Evolutionary conservation across 2,113 vertebrate genomes (phyloP), one percentile per base, ranked within the genome.

Genomic region (Scomber scombrus): DNA sequence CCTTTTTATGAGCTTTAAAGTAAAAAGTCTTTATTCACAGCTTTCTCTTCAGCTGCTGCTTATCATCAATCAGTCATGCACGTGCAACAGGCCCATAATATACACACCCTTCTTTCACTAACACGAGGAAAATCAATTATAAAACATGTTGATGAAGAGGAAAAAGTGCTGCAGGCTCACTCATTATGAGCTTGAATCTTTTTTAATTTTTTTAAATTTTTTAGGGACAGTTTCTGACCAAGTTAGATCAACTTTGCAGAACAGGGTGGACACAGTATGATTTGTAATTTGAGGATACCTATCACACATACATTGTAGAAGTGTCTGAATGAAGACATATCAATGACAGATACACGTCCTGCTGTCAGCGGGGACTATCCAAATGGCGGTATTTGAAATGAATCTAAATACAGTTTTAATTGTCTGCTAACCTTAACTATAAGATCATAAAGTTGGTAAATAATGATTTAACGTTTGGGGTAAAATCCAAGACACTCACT

Each of bases 301-400:
- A 92, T 93, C 93, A 93, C 68, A 88, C 94, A 95, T 95, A 93
- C 92, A 95, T 95, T 91, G 70, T 84, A 89, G 92, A 93, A 81
- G 91, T 94, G 89, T 94, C 88, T 91, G 92, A 94, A 97, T 96
- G 90, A 94, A 97, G 95, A 96, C 93, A 78, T 95, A 94, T 96
- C 92, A 92, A 95, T 96, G 95, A 95, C 95, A 96, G 95, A 94
- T 94, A 83, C 94, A 82, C 50, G 95, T 93, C 95, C 94, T 65
- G 95, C 95, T 95, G 95, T 76, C 91, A 95, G 91, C 92, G 92
- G 89, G 93, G 93, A 60, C 70, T 26, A 9, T 47, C 63, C 70
- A 69, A 58, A 64, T 12, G 58, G 58, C 45, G 50, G 89, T 80
- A 89, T 13, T 34, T 69, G 70, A 71, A 71, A 84, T 85, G 57